Base-by-base conservation (phyloP, 2,888 invertebrate genomes). In the Idaea dimidiata region DNA sequence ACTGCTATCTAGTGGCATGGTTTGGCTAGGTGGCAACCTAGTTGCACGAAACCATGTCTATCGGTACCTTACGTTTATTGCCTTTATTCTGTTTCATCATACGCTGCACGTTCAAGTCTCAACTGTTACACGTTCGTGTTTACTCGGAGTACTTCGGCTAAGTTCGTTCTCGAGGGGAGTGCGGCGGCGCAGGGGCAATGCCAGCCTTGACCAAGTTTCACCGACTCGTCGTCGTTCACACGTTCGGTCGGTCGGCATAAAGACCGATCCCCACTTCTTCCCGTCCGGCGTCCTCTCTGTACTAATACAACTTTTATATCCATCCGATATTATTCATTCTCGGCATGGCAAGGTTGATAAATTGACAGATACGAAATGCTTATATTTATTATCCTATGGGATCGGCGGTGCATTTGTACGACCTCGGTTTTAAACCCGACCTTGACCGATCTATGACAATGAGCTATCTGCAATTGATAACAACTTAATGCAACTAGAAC, bases 131-230 rank as follows among this genome's bases (percentile, higher is more conserved):
- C 72, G 79, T 73, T 88, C 89, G 88, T 84, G 66, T 71, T 74
- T 74, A 76, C 79, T 88, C 91, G 89, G 88, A 70, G 70, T 69
- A 70, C 76, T 77, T 80, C 88, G 90, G 76, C 71, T 69, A 68
- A 72, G 75, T 66, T 86, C 86, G 87, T 77, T 71, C 67, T 67
- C 69, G 71, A 78, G 74, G 74, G 76, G 76, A 72, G 77, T 72
- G 79, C 14, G 10, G 43, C 77, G 77, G 59, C 69, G 73, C 68
- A 71, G 82, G 79, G 83, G 80, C 75, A 82, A 77, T 74, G 81
- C 76, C 87, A 89, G 89, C 91, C 91, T 91, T 91, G 92, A 91
- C 91, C 91, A 91, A 91, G 92, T 93, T 93, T 91, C 89, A 89
- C 87, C 82, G 88, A 84, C 86, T 90, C 89, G 86, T 84, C 89